A percentile compares a stretch with the other conserved stretches of the same genome.
phyloP scores from a whole-genome alignment of 2,888 invertebrate genomes.

The Aspidiotus rigidus region DNA sequence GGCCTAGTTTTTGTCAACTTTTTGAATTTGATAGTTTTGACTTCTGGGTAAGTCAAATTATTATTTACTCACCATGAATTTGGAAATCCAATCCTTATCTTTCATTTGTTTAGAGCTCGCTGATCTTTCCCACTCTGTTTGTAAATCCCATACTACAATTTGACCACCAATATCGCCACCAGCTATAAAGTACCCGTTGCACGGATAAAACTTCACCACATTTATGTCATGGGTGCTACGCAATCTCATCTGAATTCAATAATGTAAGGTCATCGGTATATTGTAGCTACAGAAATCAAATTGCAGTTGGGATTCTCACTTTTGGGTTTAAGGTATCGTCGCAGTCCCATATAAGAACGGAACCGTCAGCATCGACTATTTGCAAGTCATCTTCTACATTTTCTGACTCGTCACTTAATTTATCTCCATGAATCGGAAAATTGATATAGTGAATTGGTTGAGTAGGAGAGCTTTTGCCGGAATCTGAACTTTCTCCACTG shows the following conservation, averaged over 20 bases:
- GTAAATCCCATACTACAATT: slow-evolving; percentile 15
- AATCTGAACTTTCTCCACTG: neutral
- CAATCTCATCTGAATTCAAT: slow-evolving; percentile 5
- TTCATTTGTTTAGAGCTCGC: neutral
- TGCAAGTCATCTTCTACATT: slow-evolving; percentile 35
- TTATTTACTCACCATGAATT: slow-evolving; percentile 16
- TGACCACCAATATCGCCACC: slow-evolving; percentile 20
- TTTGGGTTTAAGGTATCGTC: slow-evolving; percentile 38
- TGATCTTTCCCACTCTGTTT: slow-evolving; percentile 3
- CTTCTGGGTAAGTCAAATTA: neutral
- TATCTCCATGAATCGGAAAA: slow-evolving; percentile 37
- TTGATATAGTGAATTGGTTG: neutral
- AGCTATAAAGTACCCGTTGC: slow-evolving; percentile 14
- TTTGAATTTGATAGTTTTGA: no score
- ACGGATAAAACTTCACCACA: slow-evolving; percentile 7
- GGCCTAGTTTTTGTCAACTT: no score
- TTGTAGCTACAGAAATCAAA: neutral
- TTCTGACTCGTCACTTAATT: slow-evolving; percentile 34
- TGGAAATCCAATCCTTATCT: neutral
- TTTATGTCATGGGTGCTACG: slow-evolving; percentile 6
- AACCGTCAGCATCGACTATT: slow-evolving; percentile 43
- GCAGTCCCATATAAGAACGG: slow-evolving; percentile 38
- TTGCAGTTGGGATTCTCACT: slow-evolving; percentile 31
- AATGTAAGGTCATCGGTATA: neutral
- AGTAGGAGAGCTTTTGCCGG: neutral